phyloP scores from a whole-genome alignment of 2,113 vertebrate species.

The Protobothrops flavoviridis region DNA sequence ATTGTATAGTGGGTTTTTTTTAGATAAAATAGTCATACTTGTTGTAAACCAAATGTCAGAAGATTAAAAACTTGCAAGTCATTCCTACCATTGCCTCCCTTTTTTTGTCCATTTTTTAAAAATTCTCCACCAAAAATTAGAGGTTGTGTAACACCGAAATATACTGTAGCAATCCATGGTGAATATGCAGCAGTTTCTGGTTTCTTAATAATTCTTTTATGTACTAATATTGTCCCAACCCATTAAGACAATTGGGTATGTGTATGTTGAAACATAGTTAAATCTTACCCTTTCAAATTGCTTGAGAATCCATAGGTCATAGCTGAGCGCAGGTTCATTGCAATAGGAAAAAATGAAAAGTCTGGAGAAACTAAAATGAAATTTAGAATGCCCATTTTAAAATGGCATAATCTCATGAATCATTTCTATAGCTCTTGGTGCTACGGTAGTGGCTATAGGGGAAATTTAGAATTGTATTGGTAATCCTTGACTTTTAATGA shows the following conservation, averaged over 20 bases:
- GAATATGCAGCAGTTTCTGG: not conserved
- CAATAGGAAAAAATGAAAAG: not conserved
- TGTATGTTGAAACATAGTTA: not conserved
- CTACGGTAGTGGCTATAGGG: not conserved
- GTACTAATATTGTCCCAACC: not conserved
- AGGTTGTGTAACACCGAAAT: not conserved
- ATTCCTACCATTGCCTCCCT: not conserved
- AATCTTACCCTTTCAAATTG: not conserved
- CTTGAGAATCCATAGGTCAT: not conserved
- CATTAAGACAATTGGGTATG: not conserved
- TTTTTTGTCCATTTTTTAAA: not conserved
- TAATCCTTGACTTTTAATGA: not conserved
- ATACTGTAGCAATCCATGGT: not conserved
- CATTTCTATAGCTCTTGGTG: not conserved
- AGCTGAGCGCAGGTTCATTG: not conserved
- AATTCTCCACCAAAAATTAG: not conserved
- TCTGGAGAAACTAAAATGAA: not conserved
- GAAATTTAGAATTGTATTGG: not conserved
- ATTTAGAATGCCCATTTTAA: not conserved
- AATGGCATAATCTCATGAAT: not conserved
- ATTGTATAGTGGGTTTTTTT: not conserved
- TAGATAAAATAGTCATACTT: not conserved
- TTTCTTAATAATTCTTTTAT: not conserved
- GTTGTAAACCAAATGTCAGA: not conserved
- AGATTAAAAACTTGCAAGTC: not conserved